A percentile compares a stretch with the other conserved stretches of the same genome.
Evolutionary conservation across 2,113 vertebrate species (phyloP).

Genomic region (Pelodiscus sinensis): DNA sequence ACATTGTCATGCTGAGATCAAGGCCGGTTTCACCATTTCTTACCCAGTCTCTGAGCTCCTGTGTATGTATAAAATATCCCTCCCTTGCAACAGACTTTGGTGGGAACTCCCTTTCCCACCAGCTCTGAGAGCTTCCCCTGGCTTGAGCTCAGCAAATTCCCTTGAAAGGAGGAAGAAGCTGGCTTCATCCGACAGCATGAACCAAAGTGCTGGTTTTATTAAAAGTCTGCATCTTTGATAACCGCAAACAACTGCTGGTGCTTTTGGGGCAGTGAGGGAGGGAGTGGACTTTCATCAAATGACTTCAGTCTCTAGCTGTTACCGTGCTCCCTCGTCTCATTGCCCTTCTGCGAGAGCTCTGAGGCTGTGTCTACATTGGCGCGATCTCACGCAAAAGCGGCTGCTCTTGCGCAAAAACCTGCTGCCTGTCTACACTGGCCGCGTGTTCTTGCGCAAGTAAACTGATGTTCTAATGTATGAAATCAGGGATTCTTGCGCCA

Average conservation of each 20-base stretch:
- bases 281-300: background rate
- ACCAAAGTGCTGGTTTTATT: rapidly evolving
- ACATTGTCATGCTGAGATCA: background rate
- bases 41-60: background rate
- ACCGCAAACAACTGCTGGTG: background rate
- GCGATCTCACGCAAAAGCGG: too few species aligned
- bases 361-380: background rate
- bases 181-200: background rate
- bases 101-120: background rate
- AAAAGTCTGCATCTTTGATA: background rate
- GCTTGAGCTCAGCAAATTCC: background rate
- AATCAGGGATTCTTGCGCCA: too few species aligned
- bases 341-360: rapidly evolving
- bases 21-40: background rate
- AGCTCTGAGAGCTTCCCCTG: background rate
- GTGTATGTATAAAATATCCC: rapidly evolving
- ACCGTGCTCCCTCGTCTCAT: background rate
- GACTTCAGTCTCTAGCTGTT: background rate
- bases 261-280: background rate
- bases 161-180: background rate
- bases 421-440: too few species aligned
- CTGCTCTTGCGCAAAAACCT: too few species aligned
- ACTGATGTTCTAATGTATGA: too few species aligned
- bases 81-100: background rate
- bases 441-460: too few species aligned